These are phyloP conservation scores for Itoplectis maculator DNA, from an alignment of 2,888 invertebrate species.

Conservation along the genomic window DNA sequence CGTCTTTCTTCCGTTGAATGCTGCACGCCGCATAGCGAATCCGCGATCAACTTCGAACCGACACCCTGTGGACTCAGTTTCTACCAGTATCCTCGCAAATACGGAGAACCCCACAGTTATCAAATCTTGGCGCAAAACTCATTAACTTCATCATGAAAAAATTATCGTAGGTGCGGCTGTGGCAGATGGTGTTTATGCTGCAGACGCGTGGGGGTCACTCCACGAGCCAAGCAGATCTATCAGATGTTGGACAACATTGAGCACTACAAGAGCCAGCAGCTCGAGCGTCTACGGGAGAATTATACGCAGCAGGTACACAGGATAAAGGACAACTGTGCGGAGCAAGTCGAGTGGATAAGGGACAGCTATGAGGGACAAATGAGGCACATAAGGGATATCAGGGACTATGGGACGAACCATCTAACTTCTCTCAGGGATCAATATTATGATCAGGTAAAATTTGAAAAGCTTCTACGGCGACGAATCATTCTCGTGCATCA, in stretches of 20 bases:
- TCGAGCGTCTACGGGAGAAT: conserved; percentile 95
- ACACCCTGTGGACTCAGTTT: conserved; percentile 41
- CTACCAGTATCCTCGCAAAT: conserved; percentile 11
- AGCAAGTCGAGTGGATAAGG: conserved; percentile 97
- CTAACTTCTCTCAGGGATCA: conserved; percentile 94
- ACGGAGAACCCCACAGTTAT: not conserved
- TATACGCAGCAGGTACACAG: conserved; percentile 96
- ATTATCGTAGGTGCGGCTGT: conserved; percentile 89
- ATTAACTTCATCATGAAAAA: conserved; percentile 57
- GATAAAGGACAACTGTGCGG: conserved; percentile 96
- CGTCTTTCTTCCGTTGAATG: conserved; percentile 63
- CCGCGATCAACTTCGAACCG: conserved; percentile 45
- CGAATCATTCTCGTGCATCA: too few relatives aligned
- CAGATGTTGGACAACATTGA: conserved; percentile 96
- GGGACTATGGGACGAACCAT: conserved; percentile 96
- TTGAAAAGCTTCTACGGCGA: not conserved
- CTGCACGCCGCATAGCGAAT: conserved; percentile 59
- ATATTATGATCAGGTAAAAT: conserved; percentile 94
- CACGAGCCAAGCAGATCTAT: conserved; percentile 93
- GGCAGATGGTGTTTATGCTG: conserved; percentile 92
- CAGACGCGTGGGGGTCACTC: conserved; percentile 89
- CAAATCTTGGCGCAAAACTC: conserved; percentile 40
- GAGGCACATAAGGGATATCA: conserved; percentile 93
- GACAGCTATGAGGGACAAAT: conserved; percentile 96
- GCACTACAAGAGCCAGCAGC: conserved; percentile 94